Conservation (phyloP, 2,113 vertebrate genomes). For the Carollia perspicillata region DNA sequence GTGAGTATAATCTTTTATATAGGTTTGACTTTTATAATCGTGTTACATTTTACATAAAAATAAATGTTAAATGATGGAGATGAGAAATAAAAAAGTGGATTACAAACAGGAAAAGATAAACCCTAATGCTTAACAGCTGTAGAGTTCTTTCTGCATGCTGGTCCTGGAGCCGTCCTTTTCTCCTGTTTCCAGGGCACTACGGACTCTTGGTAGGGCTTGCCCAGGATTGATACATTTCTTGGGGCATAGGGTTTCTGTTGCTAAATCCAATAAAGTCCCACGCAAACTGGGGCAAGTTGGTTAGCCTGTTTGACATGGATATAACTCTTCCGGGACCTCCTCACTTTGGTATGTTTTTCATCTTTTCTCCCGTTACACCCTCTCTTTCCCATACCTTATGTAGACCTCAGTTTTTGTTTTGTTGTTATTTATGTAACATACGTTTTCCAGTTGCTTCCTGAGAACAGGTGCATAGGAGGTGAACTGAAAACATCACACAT, state of each 20-base stretch:
- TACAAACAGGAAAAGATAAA: neutral
- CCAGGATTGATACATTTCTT: neutral
- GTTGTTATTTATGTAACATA: neutral
- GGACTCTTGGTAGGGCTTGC: neutral
- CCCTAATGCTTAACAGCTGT: neutral
- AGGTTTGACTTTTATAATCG: neutral
- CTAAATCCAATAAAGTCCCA: neutral
- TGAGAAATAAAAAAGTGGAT: neutral
- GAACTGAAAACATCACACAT: neutral
- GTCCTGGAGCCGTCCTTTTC: neutral
- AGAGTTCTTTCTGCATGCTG: neutral
- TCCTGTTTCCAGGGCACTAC: neutral
- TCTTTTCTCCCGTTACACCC: neutral
- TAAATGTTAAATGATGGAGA: neutral
- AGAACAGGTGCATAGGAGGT: neutral
- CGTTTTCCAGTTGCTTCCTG: neutral
- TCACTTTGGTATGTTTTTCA: neutral
- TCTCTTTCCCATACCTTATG: neutral
- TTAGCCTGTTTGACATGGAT: neutral
- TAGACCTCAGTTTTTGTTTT: neutral
- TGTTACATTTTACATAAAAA: neutral
- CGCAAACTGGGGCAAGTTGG: neutral
- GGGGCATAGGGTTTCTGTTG: neutral
- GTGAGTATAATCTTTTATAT: neutral
- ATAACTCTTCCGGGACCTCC: neutral